Evolutionary conservation across 37 sponge, comb jelly and placozoan genomes (phyloP), one percentile per base, ranked within the genome.

Genomic region (Theonella swinhoei): DNA sequence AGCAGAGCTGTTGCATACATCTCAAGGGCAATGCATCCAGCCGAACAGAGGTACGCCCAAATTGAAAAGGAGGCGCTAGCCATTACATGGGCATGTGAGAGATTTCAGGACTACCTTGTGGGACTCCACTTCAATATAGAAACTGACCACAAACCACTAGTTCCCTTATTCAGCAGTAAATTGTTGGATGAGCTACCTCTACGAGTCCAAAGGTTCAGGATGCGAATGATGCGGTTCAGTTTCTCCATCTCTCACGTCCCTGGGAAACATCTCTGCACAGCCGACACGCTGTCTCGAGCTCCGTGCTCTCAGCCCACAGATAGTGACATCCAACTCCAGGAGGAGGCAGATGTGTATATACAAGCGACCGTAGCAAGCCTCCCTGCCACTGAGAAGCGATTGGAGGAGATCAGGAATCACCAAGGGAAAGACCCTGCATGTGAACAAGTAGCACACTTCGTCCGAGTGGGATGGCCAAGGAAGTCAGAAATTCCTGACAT

Each of bases 101-200:
- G 30, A 70, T 80, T 80, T 35, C 23, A 70, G 19, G 23, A 70
- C 14, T 70, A 70, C 58, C 26, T 80, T 36, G 0, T 80, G 47
- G 81, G 81, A 36, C 36, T 17, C 28, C 17, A 23, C 30, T 68
- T 80, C 37, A 59, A 1, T 70, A 68, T 80, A 0, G 81, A 80
- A 28, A 80, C 81, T 32, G 81, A 80, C 71, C 81, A 80, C 37
- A 80, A 70, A 68, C 81, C 81, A 25, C n/a, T 80, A 22, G 81
- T 80, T 20, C 40, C 79, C 0, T 37, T 78, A 37, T 39, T 78
- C 24, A 33, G 72, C 24, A 37, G 0, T 5, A 80, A 68, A 43
- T 11, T 26, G 2, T 31, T 80, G 26, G 81, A 80, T 4, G 38
- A 5, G 0, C 25, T 80, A 35, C 71, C 70, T 4, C 70, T 59